Conservation (phyloP, 2,797 vertebrate genomes). For the Gastrophryne carolinensis region DNA sequence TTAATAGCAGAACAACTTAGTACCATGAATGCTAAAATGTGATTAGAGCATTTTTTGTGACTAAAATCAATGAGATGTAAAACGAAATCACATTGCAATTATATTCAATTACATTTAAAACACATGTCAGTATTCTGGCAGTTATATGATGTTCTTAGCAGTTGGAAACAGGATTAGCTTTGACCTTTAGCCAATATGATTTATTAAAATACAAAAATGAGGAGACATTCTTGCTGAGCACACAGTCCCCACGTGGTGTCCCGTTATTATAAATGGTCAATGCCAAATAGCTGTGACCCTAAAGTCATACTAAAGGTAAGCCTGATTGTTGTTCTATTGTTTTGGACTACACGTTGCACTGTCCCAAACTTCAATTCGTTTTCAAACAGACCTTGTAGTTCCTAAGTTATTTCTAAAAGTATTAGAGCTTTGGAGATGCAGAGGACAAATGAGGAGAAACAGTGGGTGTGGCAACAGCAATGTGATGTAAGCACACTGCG, state of each 20-base stretch:
- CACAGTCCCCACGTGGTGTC: slow-evolving; percentile 14
- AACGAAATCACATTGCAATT: slow-evolving; percentile 50
- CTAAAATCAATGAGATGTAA: slow-evolving; percentile 56
- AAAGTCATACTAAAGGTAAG: too few species aligned
- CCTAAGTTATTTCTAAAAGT: too few species aligned
- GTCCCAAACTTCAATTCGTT: too few species aligned
- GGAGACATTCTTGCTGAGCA: not conserved
- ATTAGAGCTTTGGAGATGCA: too few species aligned
- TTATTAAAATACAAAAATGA: slow-evolving; percentile 29
- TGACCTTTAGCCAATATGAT: slow-evolving; percentile 37
- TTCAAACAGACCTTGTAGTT: too few species aligned
- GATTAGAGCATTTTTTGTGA: slow-evolving; percentile 13
- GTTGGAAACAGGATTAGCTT: slow-evolving; percentile 18
- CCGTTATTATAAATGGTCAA: slow-evolving; percentile 10
- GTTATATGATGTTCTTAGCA: slow-evolving; percentile 10
- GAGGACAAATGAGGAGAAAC: too few species aligned
- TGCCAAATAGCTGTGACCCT: not conserved
- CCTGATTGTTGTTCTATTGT: too few species aligned
- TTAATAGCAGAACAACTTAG: not conserved
- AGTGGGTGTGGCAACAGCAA: too few species aligned
- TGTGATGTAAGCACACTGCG: too few species aligned
- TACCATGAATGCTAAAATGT: not conserved
- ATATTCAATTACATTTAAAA: slow-evolving; percentile 53
- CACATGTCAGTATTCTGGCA: slow-evolving; percentile 52
- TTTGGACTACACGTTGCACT: too few species aligned